Base-by-base conservation (phyloP, 2,797 vertebrate genomes). In the Psittacula echo region DNA sequence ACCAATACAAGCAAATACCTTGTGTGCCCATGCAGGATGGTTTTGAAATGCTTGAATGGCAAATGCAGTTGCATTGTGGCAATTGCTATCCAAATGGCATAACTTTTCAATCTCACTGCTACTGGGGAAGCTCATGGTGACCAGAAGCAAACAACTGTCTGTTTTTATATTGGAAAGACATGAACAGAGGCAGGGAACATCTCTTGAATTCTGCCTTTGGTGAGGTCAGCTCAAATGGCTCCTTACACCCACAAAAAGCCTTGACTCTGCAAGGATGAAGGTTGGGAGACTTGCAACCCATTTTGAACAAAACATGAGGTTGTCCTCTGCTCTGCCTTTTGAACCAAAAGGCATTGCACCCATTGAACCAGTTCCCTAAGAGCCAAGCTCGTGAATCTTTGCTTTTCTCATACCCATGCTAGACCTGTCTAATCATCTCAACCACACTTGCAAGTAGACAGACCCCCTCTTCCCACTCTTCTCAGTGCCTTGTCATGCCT, bases 391-490 rank as follows among this genome's bases (percentile, higher is more conserved):
- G 24, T 32, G 41, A n/a, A 53, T 53, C 39, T 20, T 41, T 0
- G 0, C 5, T 71, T 72, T 80, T 42, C 21, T n/a, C 22, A 11
- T 53, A 7, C 4, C 41, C 15, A 0, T 24, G 18, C 3, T 32
- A 66, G 41, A 74, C 6, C 12, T 76, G 78, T 32, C 27, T 37
- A 56, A n/a, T 11, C 26, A 27, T 11, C 24, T 27, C 3, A 1
- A 21, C 21, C 26, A 14, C 12, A 54, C 6, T 24, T 66, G 20
- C 9, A 41, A 45, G 72, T 56, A 81, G 32, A 37, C 9, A 88
- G 30, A 68, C 13, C 15, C 26, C 16, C 13, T 37, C 54, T 85
- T 66, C n/a, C 11, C 50, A 23, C 13, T 56, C 24, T 29, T 32
- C 8, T 32, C 61, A 37, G 37, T 50, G 53, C 16, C 53, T 26